phyloP scores from a whole-genome alignment of 2,797 vertebrate species.

The Ctenosaura bakeri region DNA sequence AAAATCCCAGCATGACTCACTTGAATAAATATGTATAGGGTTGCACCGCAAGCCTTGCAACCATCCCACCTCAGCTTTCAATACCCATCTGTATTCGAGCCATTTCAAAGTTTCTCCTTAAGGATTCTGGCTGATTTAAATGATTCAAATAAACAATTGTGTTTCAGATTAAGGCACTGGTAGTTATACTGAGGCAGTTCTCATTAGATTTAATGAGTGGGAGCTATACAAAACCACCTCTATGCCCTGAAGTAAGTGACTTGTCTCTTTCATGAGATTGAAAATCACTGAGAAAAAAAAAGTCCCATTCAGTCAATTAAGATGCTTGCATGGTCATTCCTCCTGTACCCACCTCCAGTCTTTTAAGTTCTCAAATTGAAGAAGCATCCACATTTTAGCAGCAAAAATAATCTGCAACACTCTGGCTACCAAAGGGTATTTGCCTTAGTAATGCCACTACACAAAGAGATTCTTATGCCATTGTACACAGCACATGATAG shows the following conservation, averaged over 20 bases:
- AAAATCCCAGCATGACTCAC: not conserved
- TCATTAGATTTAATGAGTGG: not conserved
- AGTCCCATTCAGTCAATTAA: not conserved
- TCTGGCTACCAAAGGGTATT: slow-evolving; percentile 45
- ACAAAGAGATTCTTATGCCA: slow-evolving; percentile 76
- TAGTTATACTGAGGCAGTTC: slow-evolving; percentile 17
- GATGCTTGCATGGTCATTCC: not conserved
- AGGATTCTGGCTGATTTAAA: not conserved
- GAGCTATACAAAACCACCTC: slow-evolving; percentile 37
- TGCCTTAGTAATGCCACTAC: slow-evolving; percentile 59
- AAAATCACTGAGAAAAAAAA: not conserved
- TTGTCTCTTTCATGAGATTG: not conserved
- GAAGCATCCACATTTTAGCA: not conserved
- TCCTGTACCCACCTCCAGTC: not conserved
- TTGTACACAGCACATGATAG: slow-evolving; percentile 66
- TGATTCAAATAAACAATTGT: slow-evolving; percentile 24
- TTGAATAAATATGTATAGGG: not conserved
- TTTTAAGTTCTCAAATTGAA: slow-evolving; percentile 20
- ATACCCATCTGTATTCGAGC: slow-evolving; percentile 6
- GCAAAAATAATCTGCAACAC: slow-evolving; percentile 31
- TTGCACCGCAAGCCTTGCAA: not conserved
- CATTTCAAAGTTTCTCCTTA: not conserved
- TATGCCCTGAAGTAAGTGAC: not conserved
- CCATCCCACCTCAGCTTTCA: not conserved
- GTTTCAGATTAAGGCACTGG: not conserved